Evolutionary conservation across 2,113 vertebrate species (phyloP), one percentile per base, ranked within the genome.

Genomic region (Machaerirhynchus nigripectus): DNA sequence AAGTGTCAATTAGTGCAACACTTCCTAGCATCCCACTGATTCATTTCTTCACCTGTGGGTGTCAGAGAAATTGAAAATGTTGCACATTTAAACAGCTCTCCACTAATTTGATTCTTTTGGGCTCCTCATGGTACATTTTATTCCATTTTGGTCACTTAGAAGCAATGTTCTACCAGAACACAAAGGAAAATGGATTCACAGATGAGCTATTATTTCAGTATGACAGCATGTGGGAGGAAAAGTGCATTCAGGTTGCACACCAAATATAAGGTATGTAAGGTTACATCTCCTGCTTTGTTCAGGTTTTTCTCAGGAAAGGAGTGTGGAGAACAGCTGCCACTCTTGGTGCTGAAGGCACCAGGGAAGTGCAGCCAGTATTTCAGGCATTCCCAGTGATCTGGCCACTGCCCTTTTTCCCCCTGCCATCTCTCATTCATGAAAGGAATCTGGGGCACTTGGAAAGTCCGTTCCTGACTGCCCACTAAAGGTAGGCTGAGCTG

Each of bases 1-100:
- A 91, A 92, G 39, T 87, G 61, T 55, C 84, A 94, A 88, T 91
- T 93, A 96, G 20, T 20, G 15, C n/a, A 82, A 63, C 59, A 64
- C 74, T 94, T 90, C 42, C 52, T n/a, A 56, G 39, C 47, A 84
- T 63, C 33, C 17, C 55, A 59, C 63, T 80, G 71, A 94, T 84
- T 80, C 7, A 64, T 88, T 96, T 92, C 44, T 70, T 80, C 56
- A 67, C 18, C 19, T 44, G 13, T 86, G 59, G 80, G 37, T 78
- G 68, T 55, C 7, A 86, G 35, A 93, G 28, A 71, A 84, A 77
- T 37, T 15, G 46, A 91, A 87, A 93, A 86, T 52, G 24, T 63
- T 63, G 42, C 63, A 80, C 47, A 59, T 93, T 81, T 77, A 76
- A 86, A 73, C 37, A 18, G 14, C 26, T 84, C 6, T 88, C 68